Conservation (phyloP, 53 echinoderm and acorn worm genomes). For the Henricia sp. region DNA sequence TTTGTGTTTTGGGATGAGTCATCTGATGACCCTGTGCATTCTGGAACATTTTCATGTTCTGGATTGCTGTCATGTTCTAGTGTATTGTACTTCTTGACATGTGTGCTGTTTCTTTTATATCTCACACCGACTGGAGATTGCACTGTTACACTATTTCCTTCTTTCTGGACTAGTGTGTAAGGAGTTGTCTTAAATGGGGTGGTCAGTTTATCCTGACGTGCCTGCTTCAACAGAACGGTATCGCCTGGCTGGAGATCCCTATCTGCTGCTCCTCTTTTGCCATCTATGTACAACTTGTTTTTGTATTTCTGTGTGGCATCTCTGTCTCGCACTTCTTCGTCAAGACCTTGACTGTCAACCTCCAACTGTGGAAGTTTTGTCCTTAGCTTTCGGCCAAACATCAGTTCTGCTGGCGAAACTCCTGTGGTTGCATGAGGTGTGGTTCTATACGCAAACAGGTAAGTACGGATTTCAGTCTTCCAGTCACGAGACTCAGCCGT, state of each 20-base stretch:
- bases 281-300: constrained; percentile 59
- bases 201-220: constrained; percentile 51
- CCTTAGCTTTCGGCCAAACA: constrained; percentile 60
- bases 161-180: constrained; percentile 55
- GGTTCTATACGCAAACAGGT: constrained; percentile 51
- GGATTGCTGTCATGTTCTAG: constrained; percentile 33
- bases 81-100: constrained; percentile 58
- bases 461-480: constrained; percentile 50
- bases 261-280: constrained; percentile 49
- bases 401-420: constrained; percentile 56
- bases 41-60: neutral
- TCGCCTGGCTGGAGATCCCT: constrained; percentile 43
- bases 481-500: constrained; percentile 47
- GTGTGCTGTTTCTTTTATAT: constrained; percentile 66
- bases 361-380: constrained; percentile 57
- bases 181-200: constrained; percentile 54
- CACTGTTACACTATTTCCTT: constrained; percentile 54
- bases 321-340: constrained; percentile 45
- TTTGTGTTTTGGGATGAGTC: neutral
- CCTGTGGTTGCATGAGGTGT: constrained; percentile 64
- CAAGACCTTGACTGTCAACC: neutral
- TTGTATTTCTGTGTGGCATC: constrained; percentile 54
- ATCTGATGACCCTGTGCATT: neutral
- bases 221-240: constrained; percentile 56
- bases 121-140: constrained; percentile 52